Percentiles rank a stretch among this genome's conserved stretches.
These are phyloP conservation scores for Lasioglossum villosulum DNA, from an alignment of 2,888 invertebrate genomes.

Conservation along the genomic window DNA sequence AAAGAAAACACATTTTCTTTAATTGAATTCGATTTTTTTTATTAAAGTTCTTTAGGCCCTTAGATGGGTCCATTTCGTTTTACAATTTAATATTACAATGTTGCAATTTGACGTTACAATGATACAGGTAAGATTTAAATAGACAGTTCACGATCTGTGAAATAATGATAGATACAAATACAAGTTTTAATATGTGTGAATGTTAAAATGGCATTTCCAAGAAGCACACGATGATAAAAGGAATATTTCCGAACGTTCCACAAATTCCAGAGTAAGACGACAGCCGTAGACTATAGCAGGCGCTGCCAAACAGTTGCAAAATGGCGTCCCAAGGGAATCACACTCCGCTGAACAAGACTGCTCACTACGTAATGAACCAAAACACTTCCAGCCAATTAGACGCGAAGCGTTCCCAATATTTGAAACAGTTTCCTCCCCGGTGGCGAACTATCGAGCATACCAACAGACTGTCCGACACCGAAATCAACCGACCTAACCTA, in stretches of 20 bases:
- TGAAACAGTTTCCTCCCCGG: background rate
- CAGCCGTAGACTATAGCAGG: background rate
- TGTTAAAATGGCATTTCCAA: background rate
- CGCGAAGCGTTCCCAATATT: background rate
- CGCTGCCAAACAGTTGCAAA: slow-evolving; percentile 1
- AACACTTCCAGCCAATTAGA: slow-evolving; percentile 13
- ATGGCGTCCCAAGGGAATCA: slow-evolving; percentile 3
- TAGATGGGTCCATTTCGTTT: no score
- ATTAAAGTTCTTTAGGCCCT: no score
- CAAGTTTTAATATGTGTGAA: no score
- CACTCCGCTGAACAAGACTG: background rate
- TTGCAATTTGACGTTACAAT: no score
- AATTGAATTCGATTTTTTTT: no score
- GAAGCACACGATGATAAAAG: background rate
- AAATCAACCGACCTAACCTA: background rate
- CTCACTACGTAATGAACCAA: slow-evolving; percentile 7
- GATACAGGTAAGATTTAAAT: no score
- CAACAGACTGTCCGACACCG: slow-evolving; percentile 1
- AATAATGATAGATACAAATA: no score
- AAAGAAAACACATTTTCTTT: no score
- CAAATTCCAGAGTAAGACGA: background rate
- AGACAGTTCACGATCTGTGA: no score
- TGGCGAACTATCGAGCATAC: background rate
- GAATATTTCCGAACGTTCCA: background rate
- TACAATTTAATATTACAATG: no score